Base-by-base conservation (phyloP, 1,140 invertebrate genomes). In the Physella acuta region DNA sequence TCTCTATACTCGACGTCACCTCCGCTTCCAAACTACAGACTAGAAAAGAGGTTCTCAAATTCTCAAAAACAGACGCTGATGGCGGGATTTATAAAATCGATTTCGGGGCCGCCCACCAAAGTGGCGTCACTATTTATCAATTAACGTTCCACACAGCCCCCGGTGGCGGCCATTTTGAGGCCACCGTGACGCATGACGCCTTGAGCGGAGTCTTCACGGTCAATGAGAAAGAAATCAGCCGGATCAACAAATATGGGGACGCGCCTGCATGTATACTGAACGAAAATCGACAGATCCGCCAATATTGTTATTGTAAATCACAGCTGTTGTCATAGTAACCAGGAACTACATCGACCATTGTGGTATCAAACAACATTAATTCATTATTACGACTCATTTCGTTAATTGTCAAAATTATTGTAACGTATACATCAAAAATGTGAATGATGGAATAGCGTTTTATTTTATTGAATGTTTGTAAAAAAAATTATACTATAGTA, bases 201-300 rank as follows among this genome's bases (percentile, higher is more conserved):
- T 80, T 85, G 1, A 87, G 86, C 17, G 87, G 90, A 33, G 84
- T 75, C 51, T 91, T 92, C 73, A 83, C 85, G 1, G 85, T 92
- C 0, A 91, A 90, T 80, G 87, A 91, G 39, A 87, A 89, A 16
- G 90, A 95, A 77, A 90, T 97, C 1, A 95, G 93, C 68, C 87
- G 94, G 71, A 91, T 93, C 39, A 97, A 97, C 80, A 90, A 90
- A 85, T 97, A 93, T 78, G 92, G 92, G 8, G 82, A 87, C 53
- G 89, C 91, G 79, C 90, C 93, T 4, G 87, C 89, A 75, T 95
- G 94, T 76, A 89, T 95, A 17, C 89, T 58, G 24, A 66, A 76
- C 0, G 39, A 65, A 30, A 62, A 70, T 0, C 80, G 78, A 11
- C 69, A 79, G 60, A 44, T 84, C n/a, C 31, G 81, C 31, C 77